Percentiles rank a stretch among this genome's conserved stretches.
phyloP scores from a whole-genome alignment of 2,888 invertebrate species.

The Parochlus steinenii region DNA sequence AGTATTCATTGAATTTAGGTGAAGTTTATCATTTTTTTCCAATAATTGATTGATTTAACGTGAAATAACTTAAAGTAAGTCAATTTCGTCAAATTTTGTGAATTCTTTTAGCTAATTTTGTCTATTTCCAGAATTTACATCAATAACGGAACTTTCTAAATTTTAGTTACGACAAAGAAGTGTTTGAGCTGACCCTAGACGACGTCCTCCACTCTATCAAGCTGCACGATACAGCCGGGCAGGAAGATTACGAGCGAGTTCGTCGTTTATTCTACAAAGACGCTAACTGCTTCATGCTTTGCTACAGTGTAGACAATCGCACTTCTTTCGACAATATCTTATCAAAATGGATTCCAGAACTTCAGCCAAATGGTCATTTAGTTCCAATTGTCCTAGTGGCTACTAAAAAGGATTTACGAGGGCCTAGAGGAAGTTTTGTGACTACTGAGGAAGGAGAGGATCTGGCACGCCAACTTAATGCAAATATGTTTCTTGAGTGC shows the following conservation, averaged over 20 bases:
- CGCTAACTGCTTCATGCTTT: conserved; percentile 12
- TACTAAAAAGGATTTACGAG: conserved; percentile 12
- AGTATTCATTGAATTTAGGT: too few relatives aligned
- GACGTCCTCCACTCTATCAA: conserved; percentile 7
- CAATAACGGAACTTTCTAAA: too few relatives aligned
- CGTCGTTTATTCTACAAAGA: conserved; percentile 12
- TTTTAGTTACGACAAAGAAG: conserved; percentile 13
- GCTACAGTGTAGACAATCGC: conserved; percentile 11
- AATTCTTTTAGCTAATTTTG: too few relatives aligned
- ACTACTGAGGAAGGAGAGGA: conserved; percentile 8
- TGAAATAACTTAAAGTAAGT: too few relatives aligned
- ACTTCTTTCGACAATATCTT: conserved; percentile 11
- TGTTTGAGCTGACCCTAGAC: conserved; percentile 9
- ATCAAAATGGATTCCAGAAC: conserved; percentile 12
- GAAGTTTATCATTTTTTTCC: too few relatives aligned
- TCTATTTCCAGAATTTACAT: too few relatives aligned
- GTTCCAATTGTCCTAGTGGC: conserved; percentile 11
- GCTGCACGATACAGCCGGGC: conserved; percentile 13
- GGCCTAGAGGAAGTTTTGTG: conserved; percentile 1
- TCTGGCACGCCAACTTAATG: conserved; percentile 3
- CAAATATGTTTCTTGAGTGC: conserved; percentile 12
- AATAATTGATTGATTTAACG: too few relatives aligned
- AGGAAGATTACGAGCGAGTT: conserved; percentile 12
- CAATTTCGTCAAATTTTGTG: too few relatives aligned
- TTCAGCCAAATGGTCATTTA: neutral